Evolutionary conservation across 92 coral and sea anemone species (phyloP), one percentile per base, ranked within the genome.

Genomic region (Virgularia gustaviana): DNA sequence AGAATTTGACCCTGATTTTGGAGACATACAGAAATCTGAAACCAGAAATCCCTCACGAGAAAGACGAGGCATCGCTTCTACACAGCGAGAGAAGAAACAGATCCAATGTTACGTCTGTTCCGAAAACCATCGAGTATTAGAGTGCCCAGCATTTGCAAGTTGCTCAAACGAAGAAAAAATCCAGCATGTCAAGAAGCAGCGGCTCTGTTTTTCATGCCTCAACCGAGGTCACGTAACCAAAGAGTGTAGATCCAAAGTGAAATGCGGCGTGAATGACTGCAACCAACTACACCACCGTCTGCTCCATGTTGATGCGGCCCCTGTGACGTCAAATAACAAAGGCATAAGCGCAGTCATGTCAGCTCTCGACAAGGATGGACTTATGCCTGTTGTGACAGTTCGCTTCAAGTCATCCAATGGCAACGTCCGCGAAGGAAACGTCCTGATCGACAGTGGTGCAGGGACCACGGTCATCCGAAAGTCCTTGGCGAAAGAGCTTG

Each of bases 401-500:
- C 83, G 65, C 9, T 82, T 82, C 67, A 68, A 33, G 62, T 71
- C 83, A 29, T n/a, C 57, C 6, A 82, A 82, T 77, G 86, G 86
- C 27, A 22, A 59, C 13, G 65, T 77, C 22, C 55, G 75, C 8
- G 75, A 82, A 43, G 86, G 79, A 18, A 82, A 82, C 30, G 83
- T 70, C 15, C 83, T 82, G 22, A 33, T 82, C n/a, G 86, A 82
- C 56, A 81, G 81, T 18, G 82, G 86, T 55, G 82, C 86, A 22
- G 78, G 65, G 16, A 81, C 81, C 13, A 81, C 82, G 3, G 81
- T 75, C 37, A 81, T 81, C 32, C 49, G 72, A 19, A 64, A 35
- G 41, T 72, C 45, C n/a, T 75, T 81, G 20, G 85, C 81, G 29
- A 36, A 30, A n/a, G 85, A 33, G 3, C 77, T 81, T 2, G 71